Conservation (phyloP, 2,888 invertebrate species). For the Poecilus cupreus region DNA sequence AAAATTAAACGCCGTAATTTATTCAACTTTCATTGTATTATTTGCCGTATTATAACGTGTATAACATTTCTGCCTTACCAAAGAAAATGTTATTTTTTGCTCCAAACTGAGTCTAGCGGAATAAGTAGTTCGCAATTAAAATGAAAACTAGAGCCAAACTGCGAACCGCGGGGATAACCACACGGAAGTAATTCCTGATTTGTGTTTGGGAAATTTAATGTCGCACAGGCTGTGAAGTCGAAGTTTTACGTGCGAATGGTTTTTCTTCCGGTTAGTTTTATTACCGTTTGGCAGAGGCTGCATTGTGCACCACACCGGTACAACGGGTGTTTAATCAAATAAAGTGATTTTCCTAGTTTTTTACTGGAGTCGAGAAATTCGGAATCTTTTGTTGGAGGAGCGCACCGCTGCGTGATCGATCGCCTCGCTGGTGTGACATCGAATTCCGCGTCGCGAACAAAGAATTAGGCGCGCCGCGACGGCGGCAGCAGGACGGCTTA, state of each 20-base stretch:
- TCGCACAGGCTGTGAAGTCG: background rate
- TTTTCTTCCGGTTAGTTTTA: background rate
- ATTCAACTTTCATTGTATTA: constrained; percentile 56
- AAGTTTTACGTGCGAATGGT: constrained; percentile 22
- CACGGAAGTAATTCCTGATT: constrained; percentile 34
- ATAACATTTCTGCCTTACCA: constrained; percentile 38
- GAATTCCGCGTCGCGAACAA: constrained; percentile 23
- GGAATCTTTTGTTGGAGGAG: constrained; percentile 51
- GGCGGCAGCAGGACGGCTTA: constrained; percentile 19
- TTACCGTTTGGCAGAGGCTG: background rate
- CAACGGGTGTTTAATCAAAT: constrained; percentile 61
- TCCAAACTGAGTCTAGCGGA: background rate
- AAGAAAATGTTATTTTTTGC: constrained; percentile 43
- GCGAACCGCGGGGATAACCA: background rate
- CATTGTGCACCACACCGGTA: constrained; percentile 45
- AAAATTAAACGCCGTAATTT: constrained; percentile 58
- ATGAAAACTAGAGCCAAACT: constrained; percentile 27
- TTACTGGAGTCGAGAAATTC: constrained; percentile 45
- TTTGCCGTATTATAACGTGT: constrained; percentile 53
- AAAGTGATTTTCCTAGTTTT: constrained; percentile 61
- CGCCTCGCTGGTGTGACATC: constrained; percentile 37
- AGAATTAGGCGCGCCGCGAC: constrained; percentile 34
- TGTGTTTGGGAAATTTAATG: constrained; percentile 30
- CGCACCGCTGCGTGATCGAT: constrained; percentile 53
- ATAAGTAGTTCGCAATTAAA: constrained; percentile 27